Evolutionary conservation across 2,113 vertebrate genomes (phyloP).

Genomic region (Rafetus swinhoei): DNA sequence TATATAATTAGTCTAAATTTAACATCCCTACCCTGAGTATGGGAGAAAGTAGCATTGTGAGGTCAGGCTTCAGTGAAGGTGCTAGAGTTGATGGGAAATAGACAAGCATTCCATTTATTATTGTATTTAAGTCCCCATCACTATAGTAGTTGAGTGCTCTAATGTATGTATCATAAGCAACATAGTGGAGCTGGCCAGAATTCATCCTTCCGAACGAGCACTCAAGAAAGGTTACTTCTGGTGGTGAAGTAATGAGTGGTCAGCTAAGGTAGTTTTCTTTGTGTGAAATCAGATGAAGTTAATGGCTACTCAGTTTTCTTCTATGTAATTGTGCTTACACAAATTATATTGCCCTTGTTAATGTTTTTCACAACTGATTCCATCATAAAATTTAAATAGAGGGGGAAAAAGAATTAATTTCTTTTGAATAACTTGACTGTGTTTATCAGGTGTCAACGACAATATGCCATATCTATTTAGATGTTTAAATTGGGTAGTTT

Average conservation of each 20-base stretch:
- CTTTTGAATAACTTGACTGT: not conserved
- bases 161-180: not conserved
- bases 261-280: too few species aligned
- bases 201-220: not conserved
- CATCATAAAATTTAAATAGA: too few species aligned
- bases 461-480: not conserved
- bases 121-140: not conserved
- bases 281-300: too few species aligned
- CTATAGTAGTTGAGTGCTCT: not conserved
- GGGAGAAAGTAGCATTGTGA: not conserved
- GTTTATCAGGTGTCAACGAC: not conserved
- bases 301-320: too few species aligned
- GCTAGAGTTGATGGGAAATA: not conserved
- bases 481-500: not conserved
- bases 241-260: too few species aligned
- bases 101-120: not conserved
- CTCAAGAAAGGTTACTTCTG: not conserved
- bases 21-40: not conserved
- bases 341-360: too few species aligned
- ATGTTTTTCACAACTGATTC: too few species aligned
- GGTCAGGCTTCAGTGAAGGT: not conserved
- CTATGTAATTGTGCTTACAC: too few species aligned
- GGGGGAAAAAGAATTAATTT: not conserved
- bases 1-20: too few species aligned
- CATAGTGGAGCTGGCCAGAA: not conserved